These are phyloP conservation scores for Halichoeres trimaculatus DNA, from an alignment of 2,113 vertebrate species.

Conservation along the genomic window DNA sequence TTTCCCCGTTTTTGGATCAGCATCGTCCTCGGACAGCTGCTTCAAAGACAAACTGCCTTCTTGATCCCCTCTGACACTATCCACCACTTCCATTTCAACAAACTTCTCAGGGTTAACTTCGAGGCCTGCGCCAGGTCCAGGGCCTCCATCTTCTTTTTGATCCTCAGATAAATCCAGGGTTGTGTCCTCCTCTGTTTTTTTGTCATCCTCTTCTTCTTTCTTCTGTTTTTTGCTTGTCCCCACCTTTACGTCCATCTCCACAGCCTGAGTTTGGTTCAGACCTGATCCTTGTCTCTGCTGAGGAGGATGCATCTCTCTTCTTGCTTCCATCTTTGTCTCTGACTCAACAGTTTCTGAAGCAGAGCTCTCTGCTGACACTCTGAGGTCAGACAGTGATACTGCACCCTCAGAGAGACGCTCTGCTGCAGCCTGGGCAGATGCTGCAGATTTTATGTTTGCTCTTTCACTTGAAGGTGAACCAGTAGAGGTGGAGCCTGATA, in stretches of 20 bases:
- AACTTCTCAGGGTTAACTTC: neutral
- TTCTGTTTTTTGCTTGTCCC: neutral
- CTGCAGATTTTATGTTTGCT: neutral
- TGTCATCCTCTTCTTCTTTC: neutral
- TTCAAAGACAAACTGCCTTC: neutral
- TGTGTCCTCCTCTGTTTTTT: slow-evolving; percentile 11
- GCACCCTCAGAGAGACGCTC: neutral
- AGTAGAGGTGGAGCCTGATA: neutral
- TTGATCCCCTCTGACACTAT: neutral
- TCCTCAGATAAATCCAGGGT: slow-evolving; percentile 36
- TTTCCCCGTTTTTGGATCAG: neutral
- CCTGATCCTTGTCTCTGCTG: neutral
- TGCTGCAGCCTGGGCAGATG: neutral
- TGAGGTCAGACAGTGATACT: slow-evolving; percentile 30
- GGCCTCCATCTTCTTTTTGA: neutral
- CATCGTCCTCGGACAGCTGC: neutral
- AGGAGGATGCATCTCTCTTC: slow-evolving; percentile 5
- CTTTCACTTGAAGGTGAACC: neutral
- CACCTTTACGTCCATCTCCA: neutral
- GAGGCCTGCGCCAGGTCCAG: neutral
- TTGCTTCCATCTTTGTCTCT: slow-evolving; percentile 37
- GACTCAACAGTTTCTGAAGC: slow-evolving; percentile 48
- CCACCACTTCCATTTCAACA: neutral
- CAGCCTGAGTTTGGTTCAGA: neutral
- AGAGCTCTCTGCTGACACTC: slow-evolving; percentile 31